Conservation (phyloP, 2,113 vertebrate genomes). For the Nematolebias whitei region DNA sequence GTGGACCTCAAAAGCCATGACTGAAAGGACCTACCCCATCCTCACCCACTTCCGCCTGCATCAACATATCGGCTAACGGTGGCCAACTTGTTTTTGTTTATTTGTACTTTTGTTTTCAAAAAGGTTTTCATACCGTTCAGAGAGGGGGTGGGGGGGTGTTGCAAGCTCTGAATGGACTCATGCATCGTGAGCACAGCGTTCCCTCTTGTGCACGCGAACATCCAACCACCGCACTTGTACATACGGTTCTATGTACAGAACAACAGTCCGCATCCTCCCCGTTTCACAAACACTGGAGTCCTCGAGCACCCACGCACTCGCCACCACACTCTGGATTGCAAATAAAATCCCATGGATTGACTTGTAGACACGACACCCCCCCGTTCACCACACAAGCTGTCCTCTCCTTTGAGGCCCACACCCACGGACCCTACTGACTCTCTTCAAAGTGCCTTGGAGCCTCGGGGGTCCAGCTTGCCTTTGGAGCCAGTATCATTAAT, state of each 20-base stretch:
- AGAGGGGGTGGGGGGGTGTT: constrained; percentile 11
- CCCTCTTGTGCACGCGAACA: constrained; percentile 30
- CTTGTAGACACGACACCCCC: constrained; percentile 16
- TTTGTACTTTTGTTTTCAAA: constrained; percentile 23
- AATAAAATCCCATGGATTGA: not conserved
- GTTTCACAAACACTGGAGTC: not conserved
- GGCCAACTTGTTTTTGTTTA: constrained; percentile 4
- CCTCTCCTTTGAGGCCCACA: constrained; percentile 64
- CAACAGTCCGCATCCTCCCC: constrained; percentile 16
- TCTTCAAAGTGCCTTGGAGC: constrained; percentile 96
- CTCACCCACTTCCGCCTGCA: constrained; percentile 10
- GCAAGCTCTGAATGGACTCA: constrained; percentile 55
- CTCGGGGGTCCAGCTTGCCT: constrained; percentile 81
- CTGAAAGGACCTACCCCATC: constrained; percentile 63
- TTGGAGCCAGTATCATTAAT: constrained; percentile 78
- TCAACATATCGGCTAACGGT: constrained; percentile 19
- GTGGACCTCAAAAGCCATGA: constrained; percentile 72
- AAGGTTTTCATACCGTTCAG: constrained; percentile 38
- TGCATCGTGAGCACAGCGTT: constrained; percentile 47
- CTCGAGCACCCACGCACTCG: constrained; percentile 3
- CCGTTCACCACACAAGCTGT: constrained; percentile 8
- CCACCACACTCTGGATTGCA: constrained; percentile 13
- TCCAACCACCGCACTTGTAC: constrained; percentile 43
- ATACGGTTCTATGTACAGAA: constrained; percentile 63
- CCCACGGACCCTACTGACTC: constrained; percentile 77